Evolutionary conservation across 2,113 vertebrate species (phyloP).

Genomic region (Spea bombifrons): DNA sequence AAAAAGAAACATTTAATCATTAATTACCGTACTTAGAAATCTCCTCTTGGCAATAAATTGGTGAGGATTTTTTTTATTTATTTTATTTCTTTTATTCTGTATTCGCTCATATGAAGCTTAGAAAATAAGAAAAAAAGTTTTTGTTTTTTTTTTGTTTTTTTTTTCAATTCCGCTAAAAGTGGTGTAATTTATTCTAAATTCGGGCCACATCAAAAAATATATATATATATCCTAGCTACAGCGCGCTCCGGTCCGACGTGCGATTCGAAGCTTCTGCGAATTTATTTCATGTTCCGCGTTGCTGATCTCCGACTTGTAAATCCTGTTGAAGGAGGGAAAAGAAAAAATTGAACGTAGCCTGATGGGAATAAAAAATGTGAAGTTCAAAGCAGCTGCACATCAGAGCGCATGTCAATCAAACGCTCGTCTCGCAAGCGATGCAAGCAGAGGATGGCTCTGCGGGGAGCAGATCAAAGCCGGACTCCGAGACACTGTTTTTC

Average conservation of each 20-base stretch:
- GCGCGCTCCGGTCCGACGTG: slow-evolving; percentile 75
- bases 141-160: too few species aligned
- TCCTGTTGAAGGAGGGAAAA: slow-evolving; percentile 87
- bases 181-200: slow-evolving; percentile 54
- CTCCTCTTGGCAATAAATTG: too few species aligned
- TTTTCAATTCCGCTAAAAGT: too few species aligned
- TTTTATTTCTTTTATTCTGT: too few species aligned
- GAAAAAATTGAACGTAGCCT: slow-evolving; percentile 86
- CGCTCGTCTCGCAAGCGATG: slow-evolving; percentile 66
- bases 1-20: too few species aligned
- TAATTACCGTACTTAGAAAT: too few species aligned
- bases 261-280: slow-evolving; percentile 88
- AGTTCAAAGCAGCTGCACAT: slow-evolving; percentile 90
- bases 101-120: too few species aligned
- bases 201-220: slow-evolving; percentile 58
- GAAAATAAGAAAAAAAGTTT: too few species aligned
- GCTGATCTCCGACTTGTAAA: slow-evolving; percentile 83
- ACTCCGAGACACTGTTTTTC: slow-evolving; percentile 70
- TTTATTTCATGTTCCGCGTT: slow-evolving; percentile 85
- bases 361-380: slow-evolving; percentile 87
- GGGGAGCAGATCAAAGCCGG: slow-evolving; percentile 80
- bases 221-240: slow-evolving; percentile 61
- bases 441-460: slow-evolving; percentile 65
- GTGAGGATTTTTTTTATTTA: too few species aligned
- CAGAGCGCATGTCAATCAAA: slow-evolving; percentile 88